Conservation (phyloP, 2,797 vertebrate species). For the Argyrosomus regius region DNA sequence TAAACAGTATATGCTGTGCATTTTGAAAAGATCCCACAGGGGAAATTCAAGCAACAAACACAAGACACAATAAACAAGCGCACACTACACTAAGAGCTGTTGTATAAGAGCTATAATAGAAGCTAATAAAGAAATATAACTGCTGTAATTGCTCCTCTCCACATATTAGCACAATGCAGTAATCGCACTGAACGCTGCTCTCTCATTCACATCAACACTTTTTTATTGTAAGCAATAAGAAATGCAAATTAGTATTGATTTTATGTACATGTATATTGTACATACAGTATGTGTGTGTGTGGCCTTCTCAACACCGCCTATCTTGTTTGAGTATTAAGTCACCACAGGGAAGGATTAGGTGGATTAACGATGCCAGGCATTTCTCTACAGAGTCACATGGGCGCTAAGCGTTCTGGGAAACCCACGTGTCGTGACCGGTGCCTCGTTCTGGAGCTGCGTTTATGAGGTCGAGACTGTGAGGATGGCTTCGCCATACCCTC, state of each 20-base stretch:
- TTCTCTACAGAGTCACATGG: constrained; percentile 79
- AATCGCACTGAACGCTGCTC: constrained; percentile 2
- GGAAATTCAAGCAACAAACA: constrained; percentile 9
- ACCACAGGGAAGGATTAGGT: constrained; percentile 77
- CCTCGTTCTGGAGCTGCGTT: constrained; percentile 64
- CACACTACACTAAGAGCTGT: constrained; percentile 5
- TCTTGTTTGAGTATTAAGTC: constrained; percentile 75
- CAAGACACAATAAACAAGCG: constrained; percentile 24
- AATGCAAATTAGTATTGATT: constrained; percentile 21
- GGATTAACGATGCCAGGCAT: constrained; percentile 76
- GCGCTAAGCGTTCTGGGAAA: constrained; percentile 78
- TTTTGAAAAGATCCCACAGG: not conserved
- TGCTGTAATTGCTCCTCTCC: constrained; percentile 26
- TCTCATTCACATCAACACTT: constrained; percentile 5
- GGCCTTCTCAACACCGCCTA: constrained; percentile 56
- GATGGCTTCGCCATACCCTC: constrained; percentile 40
- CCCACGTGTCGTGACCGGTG: constrained; percentile 40
- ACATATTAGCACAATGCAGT: not conserved
- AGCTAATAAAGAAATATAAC: constrained; percentile 33
- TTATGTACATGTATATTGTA: constrained; percentile 4
- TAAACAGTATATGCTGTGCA: not conserved
- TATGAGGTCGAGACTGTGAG: constrained; percentile 38
- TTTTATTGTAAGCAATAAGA: constrained; percentile 31
- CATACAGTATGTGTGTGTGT: constrained; percentile 25
- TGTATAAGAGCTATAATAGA: constrained; percentile 17